Conservation (phyloP, 1,140 invertebrate genomes). For the Platyscapa corneri region DNA sequence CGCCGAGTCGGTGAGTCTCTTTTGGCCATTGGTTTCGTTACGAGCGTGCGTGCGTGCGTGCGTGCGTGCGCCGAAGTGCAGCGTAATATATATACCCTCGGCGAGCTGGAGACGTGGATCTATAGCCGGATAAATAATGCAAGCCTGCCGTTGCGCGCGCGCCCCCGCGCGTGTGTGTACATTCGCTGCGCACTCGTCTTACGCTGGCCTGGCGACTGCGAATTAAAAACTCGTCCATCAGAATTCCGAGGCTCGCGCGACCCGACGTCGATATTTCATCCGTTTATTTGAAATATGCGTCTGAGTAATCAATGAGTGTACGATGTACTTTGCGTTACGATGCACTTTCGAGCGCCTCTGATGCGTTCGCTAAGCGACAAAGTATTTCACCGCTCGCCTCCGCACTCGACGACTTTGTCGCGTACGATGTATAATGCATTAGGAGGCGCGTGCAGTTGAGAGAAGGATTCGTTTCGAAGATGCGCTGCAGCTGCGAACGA, state of each 20-base stretch:
- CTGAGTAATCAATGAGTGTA: too few species aligned
- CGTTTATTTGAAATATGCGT: too few species aligned
- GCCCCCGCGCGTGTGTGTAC: too few species aligned
- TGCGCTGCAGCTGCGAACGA: too few species aligned
- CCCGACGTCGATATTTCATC: background rate
- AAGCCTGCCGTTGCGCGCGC: too few species aligned
- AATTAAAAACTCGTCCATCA: background rate
- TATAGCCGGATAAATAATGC: constrained; percentile 32
- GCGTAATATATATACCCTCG: background rate
- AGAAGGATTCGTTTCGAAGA: too few species aligned
- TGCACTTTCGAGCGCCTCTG: too few species aligned
- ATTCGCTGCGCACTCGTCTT: background rate
- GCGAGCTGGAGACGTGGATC: background rate
- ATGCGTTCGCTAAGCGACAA: background rate
- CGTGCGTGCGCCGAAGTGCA: background rate
- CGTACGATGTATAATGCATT: background rate
- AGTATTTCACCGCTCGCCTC: background rate
- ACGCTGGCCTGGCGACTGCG: too few species aligned
- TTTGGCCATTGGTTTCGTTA: constrained; percentile 28
- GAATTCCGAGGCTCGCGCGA: background rate
- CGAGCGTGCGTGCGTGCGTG: constrained; percentile 1
- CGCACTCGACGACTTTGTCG: too few species aligned
- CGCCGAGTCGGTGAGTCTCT: background rate
- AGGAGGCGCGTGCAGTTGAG: background rate
- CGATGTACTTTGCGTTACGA: too few species aligned